Conservation (phyloP, 2,797 vertebrate genomes). For the Crocidura indochinensis region DNA sequence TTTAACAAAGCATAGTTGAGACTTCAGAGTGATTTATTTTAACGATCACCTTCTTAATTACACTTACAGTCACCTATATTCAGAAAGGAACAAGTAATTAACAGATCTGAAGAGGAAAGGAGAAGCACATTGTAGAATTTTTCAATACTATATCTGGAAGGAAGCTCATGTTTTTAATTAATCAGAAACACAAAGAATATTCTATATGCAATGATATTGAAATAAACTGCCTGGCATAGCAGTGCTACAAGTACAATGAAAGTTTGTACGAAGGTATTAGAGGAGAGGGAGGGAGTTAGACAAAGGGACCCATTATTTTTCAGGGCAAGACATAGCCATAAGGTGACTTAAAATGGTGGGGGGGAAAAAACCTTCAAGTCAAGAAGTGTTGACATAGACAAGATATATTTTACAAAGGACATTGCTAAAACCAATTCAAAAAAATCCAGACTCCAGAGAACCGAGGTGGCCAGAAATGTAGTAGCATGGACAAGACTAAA, state of each 20-base stretch:
- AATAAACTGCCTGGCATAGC: background rate
- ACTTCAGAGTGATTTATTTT: background rate
- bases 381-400: too few species aligned
- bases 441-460: too few species aligned
- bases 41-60: background rate
- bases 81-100: background rate
- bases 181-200: background rate
- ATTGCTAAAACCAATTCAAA: too few species aligned
- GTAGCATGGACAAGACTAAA: too few species aligned
- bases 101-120: background rate
- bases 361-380: too few species aligned
- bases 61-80: background rate
- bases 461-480: too few species aligned
- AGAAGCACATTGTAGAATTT: background rate
- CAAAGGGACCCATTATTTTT: too few species aligned
- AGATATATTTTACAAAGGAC: too few species aligned
- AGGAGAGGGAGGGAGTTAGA: too few species aligned
- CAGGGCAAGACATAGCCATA: too few species aligned
- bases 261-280: background rate
- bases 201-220: background rate
- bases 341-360: too few species aligned
- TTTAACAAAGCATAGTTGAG: background rate
- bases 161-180: background rate
- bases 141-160: background rate
- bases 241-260: background rate